Evolutionary conservation across 1,140 invertebrate genomes (phyloP).

Genomic region (Solenopsis invicta): DNA sequence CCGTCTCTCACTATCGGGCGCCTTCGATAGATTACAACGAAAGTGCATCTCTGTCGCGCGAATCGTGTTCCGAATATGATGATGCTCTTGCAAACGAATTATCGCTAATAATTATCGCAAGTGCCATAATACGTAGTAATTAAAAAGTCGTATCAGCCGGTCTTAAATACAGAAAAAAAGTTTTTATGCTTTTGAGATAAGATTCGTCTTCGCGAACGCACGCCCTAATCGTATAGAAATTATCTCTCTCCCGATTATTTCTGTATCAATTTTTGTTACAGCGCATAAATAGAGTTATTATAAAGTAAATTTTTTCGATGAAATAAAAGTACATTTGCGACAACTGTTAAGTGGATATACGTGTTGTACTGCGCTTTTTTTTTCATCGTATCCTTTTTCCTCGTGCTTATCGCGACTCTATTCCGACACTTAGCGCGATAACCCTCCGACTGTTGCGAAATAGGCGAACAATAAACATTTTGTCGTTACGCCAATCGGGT

Average conservation of each 20-base stretch:
- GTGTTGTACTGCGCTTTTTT: too few relatives aligned
- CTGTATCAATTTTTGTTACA: background rate
- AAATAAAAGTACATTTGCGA: background rate
- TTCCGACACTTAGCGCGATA: constrained; percentile 67
- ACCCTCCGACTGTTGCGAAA: constrained; percentile 70
- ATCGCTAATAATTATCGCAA: background rate
- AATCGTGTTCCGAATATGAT: constrained; percentile 69
- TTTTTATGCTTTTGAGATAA: background rate
- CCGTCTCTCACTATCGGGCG: constrained; percentile 52
- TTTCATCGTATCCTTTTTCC: constrained; percentile 30
- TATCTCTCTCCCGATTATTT: background rate
- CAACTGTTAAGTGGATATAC: background rate
- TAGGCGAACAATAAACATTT: constrained; percentile 77
- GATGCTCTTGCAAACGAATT: constrained; percentile 16
- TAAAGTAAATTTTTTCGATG: background rate
- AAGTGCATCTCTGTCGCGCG: constrained; percentile 62
- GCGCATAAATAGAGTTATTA: background rate
- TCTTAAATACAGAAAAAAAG: background rate
- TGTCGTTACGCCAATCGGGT: constrained; percentile 70
- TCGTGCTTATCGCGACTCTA: constrained; percentile 41
- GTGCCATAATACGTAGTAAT: background rate
- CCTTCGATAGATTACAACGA: constrained; percentile 69
- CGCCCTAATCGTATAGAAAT: background rate
- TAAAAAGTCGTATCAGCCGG: background rate
- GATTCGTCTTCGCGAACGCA: background rate